phyloP scores from a whole-genome alignment of 1,140 invertebrate species.

The Musca domestica region DNA sequence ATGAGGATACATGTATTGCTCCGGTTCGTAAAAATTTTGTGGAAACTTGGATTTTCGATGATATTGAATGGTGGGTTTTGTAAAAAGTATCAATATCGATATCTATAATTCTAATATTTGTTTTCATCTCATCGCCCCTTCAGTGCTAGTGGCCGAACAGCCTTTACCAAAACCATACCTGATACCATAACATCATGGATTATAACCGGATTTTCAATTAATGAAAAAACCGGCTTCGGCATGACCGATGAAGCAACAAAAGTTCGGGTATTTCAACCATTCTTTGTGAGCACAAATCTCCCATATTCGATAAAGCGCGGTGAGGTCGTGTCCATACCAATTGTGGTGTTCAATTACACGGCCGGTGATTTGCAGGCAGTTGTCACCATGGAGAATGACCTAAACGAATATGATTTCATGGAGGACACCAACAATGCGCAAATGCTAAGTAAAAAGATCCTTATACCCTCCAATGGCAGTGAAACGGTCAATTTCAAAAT shows the following conservation, averaged over 20 bases:
- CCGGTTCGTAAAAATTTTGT: slow-evolving; percentile 27
- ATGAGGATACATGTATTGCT: too few relatives aligned
- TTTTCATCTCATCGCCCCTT: not conserved
- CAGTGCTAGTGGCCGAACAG: not conserved
- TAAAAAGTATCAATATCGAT: not conserved
- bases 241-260: not conserved
- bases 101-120: too few relatives aligned
- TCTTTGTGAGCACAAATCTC: not conserved
- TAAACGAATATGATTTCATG: slow-evolving; percentile 77
- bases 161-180: slow-evolving; percentile 29
- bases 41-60: slow-evolving; percentile 29
- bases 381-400: slow-evolving; percentile 78
- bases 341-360: slow-evolving; percentile 51
- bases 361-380: slow-evolving; percentile 72
- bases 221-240: not conserved
- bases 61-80: slow-evolving; percentile 28
- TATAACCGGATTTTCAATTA: not conserved
- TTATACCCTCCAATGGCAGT: slow-evolving; percentile 67
- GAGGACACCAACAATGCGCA: slow-evolving; percentile 62
- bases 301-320: not conserved
- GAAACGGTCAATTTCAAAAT: slow-evolving; percentile 77
- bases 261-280: not conserved
- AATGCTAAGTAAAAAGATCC: slow-evolving; percentile 63
- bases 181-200: not conserved
- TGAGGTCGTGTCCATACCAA: slow-evolving; percentile 47